phyloP scores from a whole-genome alignment of 2,888 invertebrate genomes.

The Slavum lentiscoides region DNA sequence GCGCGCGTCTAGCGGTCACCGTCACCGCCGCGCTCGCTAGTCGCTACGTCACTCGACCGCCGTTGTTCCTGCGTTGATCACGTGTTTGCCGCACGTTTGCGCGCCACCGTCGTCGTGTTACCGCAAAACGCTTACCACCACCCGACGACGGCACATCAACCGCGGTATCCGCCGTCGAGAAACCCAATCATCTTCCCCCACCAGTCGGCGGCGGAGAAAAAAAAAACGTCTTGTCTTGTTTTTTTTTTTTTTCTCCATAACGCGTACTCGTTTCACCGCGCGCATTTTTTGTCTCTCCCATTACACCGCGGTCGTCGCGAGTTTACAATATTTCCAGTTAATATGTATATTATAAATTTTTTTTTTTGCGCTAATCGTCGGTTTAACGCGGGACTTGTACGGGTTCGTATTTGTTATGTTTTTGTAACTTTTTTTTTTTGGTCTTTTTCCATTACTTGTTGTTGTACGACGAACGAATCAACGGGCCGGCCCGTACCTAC shows the following conservation, averaged over 20 bases:
- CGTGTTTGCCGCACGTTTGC: neutral
- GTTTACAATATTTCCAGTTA: too few species aligned
- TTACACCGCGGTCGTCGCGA: too few species aligned
- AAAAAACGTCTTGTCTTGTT: conserved; percentile 4
- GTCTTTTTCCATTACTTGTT: too few species aligned
- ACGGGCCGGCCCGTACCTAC: neutral
- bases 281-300: neutral
- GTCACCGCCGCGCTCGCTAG: neutral
- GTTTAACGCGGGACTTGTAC: too few species aligned
- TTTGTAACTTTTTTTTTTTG: neutral
- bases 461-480: too few species aligned
- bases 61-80: neutral
- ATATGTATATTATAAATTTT: too few species aligned
- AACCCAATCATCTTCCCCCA: neutral
- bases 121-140: neutral
- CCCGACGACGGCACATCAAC: neutral
- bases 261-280: too few species aligned
- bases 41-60: conserved; percentile 10
- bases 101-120: neutral
- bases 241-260: neutral
- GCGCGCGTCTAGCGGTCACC: conserved; percentile 36
- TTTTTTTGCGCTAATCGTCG: too few species aligned
- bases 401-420: too few species aligned
- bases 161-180: neutral
- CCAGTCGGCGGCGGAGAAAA: neutral